These are phyloP conservation scores for Koerneria pararmatus DNA, from an alignment of 2,888 invertebrate genomes.

Conservation along the genomic window DNA sequence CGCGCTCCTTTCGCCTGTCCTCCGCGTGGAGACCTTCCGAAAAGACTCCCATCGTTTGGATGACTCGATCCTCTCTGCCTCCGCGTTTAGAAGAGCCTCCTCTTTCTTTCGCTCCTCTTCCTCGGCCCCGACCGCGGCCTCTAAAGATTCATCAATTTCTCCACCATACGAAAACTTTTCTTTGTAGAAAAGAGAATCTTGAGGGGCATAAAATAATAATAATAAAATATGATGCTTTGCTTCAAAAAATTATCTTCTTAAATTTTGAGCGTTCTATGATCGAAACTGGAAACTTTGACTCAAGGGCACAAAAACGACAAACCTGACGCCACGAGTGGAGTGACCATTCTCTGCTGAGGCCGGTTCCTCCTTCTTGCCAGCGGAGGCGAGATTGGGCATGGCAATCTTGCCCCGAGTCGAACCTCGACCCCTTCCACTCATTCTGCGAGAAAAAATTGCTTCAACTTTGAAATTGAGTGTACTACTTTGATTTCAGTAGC, in stretches of 20 bases:
- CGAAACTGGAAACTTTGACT: background rate
- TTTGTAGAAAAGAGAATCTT: background rate
- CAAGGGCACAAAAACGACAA: too few species aligned
- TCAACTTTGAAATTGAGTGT: too few species aligned
- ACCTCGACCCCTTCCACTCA: conserved; percentile 16
- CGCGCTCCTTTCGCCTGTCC: conserved; percentile 17
- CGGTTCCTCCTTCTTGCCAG: conserved; percentile 35
- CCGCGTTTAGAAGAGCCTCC: conserved; percentile 24
- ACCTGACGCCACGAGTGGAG: background rate
- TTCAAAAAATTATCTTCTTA: conserved; percentile 3
- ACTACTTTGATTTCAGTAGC: too few species aligned
- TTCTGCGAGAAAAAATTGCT: too few species aligned
- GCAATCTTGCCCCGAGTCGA: background rate
- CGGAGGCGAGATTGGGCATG: conserved; percentile 35
- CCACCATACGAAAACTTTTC: too few species aligned
- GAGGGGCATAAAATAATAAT: background rate
- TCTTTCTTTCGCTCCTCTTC: conserved; percentile 25
- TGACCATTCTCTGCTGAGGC: too few species aligned
- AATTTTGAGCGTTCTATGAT: too few species aligned
- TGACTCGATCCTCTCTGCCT: conserved; percentile 11
- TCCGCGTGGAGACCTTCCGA: conserved; percentile 21
- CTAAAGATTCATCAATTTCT: background rate
- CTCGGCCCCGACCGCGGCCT: conserved; percentile 24
- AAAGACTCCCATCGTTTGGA: conserved; percentile 22
- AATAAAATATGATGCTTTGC: conserved; percentile 9